phyloP scores from a whole-genome alignment of 30 jellyfish, hydroid and myxozoan genomes.

The Hydractinia symbiolongicarpus region DNA sequence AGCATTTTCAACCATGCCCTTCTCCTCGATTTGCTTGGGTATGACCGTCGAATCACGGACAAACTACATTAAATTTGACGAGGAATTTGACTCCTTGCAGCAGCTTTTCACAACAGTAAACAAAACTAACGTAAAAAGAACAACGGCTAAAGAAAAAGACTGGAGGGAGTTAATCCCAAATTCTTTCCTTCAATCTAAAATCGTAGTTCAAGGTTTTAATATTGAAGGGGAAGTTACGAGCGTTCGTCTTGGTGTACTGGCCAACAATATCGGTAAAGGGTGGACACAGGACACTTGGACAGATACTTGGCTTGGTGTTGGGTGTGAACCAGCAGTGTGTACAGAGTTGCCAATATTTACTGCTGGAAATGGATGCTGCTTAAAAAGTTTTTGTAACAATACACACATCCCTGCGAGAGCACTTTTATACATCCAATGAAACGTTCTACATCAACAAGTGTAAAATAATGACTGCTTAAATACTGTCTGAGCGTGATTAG shows the following conservation, averaged over 20 bases:
- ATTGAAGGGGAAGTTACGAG: background rate
- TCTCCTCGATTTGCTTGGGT: background rate
- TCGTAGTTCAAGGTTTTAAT: constrained; percentile 6
- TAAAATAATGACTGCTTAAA: too few relatives aligned
- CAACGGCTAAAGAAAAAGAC: background rate
- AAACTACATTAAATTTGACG: constrained; percentile 3
- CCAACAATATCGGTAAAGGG: background rate
- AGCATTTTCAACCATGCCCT: background rate
- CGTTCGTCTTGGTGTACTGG: constrained; percentile 4
- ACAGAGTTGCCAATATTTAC: background rate
- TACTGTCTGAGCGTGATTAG: too few relatives aligned
- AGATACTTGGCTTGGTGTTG: background rate
- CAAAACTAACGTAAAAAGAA: background rate
- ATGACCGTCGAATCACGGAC: background rate
- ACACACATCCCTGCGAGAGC: background rate
- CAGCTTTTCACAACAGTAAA: background rate
- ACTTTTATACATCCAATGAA: background rate
- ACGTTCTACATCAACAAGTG: too few relatives aligned
- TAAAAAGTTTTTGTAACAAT: background rate
- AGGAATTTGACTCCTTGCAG: background rate
- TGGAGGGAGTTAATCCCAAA: background rate
- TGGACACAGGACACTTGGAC: background rate
- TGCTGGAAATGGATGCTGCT: constrained; percentile 20
- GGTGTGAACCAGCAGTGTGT: background rate
- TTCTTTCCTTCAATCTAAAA: background rate